These are phyloP conservation scores for Microctonus hyperodae DNA, from an alignment of 2,888 invertebrate genomes.

Conservation along the genomic window DNA sequence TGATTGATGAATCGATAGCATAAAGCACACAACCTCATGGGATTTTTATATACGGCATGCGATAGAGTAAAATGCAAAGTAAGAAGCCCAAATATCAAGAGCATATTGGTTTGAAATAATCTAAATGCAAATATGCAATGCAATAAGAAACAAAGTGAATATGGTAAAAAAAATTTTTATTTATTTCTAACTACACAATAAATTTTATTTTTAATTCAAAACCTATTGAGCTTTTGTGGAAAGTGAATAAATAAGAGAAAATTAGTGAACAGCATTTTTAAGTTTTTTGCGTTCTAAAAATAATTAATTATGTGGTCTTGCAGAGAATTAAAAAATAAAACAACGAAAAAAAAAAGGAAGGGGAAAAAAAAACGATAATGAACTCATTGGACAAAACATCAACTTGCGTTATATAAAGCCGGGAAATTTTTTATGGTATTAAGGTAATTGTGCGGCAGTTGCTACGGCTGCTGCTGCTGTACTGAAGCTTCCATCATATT, in stretches of 20 bases:
- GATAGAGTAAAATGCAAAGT: neutral
- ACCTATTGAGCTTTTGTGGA: neutral
- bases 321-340: neutral
- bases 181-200: neutral
- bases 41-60: slow-evolving; percentile 11
- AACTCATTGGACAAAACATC: slow-evolving; percentile 2
- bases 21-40: slow-evolving; percentile 26
- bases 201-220: neutral
- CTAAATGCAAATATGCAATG: slow-evolving; percentile 1
- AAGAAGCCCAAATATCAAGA: slow-evolving; percentile 2
- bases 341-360: no score
- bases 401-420: neutral
- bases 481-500: neutral
- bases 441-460: neutral
- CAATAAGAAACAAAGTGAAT: neutral
- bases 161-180: neutral
- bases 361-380: neutral
- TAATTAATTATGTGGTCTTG: neutral
- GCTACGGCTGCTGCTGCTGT: neutral
- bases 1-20: slow-evolving; percentile 1
- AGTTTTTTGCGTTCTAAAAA: neutral
- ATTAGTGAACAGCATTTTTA: neutral
- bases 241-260: neutral
- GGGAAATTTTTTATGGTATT: neutral
- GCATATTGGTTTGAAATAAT: neutral